Conservation (phyloP, 1,140 invertebrate genomes). For the Leptopilina boulardi region DNA sequence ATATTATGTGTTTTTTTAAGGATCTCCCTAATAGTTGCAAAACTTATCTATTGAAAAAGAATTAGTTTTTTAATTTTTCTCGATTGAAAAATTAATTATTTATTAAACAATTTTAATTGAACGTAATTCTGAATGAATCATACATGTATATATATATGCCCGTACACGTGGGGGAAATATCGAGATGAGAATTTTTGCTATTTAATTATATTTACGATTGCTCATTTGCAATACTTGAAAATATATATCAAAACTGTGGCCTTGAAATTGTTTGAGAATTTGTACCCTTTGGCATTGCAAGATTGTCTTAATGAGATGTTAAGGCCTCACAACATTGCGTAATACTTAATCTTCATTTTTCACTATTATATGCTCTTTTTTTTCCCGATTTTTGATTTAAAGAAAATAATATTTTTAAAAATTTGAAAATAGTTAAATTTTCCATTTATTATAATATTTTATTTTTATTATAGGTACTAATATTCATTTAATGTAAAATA, state of each 20-base stretch:
- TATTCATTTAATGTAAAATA: too few species aligned
- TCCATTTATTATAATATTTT: too few species aligned
- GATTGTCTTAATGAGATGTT: constrained; percentile 10
- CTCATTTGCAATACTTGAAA: neutral
- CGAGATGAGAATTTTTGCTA: neutral
- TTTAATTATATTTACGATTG: neutral
- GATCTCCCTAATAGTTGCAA: too few species aligned
- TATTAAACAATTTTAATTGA: neutral
- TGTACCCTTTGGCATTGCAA: neutral
- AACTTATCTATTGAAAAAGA: too few species aligned
- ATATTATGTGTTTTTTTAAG: too few species aligned
- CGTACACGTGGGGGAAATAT: neutral
- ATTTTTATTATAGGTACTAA: too few species aligned
- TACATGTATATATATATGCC: neutral
- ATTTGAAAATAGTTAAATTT: too few species aligned
- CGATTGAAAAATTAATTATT: neutral
- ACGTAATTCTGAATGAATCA: neutral
- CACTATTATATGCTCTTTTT: neutral
- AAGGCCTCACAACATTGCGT: constrained; percentile 19
- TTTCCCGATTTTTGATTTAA: neutral
- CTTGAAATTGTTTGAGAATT: neutral
- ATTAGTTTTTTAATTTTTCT: too few species aligned
- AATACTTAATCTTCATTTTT: constrained; percentile 26
- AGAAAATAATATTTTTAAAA: too few species aligned
- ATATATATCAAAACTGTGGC: neutral